phyloP scores from a whole-genome alignment of 2,797 vertebrate genomes.

The Picus viridis region DNA sequence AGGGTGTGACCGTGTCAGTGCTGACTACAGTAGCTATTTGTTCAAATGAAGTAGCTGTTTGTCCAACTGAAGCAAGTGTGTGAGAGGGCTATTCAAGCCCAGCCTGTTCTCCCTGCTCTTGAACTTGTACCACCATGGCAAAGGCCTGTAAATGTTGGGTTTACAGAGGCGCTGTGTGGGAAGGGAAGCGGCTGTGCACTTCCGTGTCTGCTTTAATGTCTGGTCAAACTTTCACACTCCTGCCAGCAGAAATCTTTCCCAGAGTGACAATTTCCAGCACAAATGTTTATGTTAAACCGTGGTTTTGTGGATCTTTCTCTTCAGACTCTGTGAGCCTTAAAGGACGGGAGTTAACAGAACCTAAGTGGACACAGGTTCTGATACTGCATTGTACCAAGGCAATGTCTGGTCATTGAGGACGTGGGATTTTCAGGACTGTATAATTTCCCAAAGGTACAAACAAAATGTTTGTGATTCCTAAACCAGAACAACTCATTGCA shows the following conservation, averaged over 20 bases:
- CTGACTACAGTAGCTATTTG: too few relatives aligned
- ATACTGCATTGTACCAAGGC: not conserved
- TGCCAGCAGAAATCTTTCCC: conserved; percentile 61
- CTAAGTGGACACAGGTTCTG: not conserved
- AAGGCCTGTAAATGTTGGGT: not conserved
- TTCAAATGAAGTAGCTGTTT: not conserved
- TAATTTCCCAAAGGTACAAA: conserved; percentile 26
- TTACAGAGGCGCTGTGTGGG: not conserved
- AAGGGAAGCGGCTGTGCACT: not conserved
- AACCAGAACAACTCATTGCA: conserved; percentile 18
- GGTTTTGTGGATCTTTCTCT: not conserved
- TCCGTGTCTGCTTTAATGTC: not conserved
- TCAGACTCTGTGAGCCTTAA: conserved; percentile 42
- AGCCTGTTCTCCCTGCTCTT: not conserved
- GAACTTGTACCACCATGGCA: not conserved
- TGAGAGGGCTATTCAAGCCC: not conserved
- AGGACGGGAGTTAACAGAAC: conserved; percentile 48
- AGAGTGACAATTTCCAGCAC: conserved; percentile 46
- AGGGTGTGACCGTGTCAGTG: too few relatives aligned
- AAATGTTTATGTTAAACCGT: conserved; percentile 44
- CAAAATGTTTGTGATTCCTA: conserved; percentile 24
- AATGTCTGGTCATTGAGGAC: not conserved
- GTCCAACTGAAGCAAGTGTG: not conserved
- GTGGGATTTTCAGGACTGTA: conserved; percentile 18
- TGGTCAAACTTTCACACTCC: not conserved